Conservation (phyloP, 2,888 invertebrate genomes). For the Labia minor region DNA sequence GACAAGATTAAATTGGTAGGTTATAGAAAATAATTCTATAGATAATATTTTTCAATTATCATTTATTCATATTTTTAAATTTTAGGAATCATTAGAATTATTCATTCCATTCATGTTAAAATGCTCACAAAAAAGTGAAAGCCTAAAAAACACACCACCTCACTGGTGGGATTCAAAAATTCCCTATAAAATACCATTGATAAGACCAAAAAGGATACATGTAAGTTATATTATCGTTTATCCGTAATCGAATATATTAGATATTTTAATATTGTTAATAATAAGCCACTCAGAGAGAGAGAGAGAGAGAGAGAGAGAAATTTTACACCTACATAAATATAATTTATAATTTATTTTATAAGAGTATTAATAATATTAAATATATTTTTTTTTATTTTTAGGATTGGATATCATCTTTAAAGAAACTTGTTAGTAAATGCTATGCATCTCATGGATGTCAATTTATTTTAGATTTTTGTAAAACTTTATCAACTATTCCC, state of each 20-base stretch:
- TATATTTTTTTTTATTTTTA: conserved; percentile 27
- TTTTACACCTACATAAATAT: too few species aligned
- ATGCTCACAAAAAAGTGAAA: conserved; percentile 58
- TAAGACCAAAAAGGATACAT: conserved; percentile 41
- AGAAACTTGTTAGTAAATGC: conserved; percentile 54
- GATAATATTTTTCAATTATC: background rate
- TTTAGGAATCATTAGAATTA: conserved; percentile 48
- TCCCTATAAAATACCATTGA: conserved; percentile 52
- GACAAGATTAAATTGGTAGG: too few species aligned
- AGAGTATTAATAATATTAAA: background rate
- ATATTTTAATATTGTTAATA: background rate
- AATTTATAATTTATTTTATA: background rate
- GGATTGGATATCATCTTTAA: conserved; percentile 52
- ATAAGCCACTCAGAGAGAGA: too few species aligned
- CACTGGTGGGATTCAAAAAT: conserved; percentile 62
- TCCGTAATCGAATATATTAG: background rate
- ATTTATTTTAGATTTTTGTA: conserved; percentile 58
- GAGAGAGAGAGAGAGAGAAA: too few species aligned
- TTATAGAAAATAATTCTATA: too few species aligned
- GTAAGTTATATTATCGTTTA: conserved; percentile 35
- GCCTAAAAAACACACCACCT: conserved; percentile 44
- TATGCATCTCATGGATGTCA: conserved; percentile 62
- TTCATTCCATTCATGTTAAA: conserved; percentile 66
- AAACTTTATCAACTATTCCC: conserved; percentile 54
- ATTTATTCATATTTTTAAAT: background rate